These are phyloP conservation scores for Trissolcus japonicus DNA, from an alignment of 2,888 invertebrate genomes.

Conservation along the genomic window DNA sequence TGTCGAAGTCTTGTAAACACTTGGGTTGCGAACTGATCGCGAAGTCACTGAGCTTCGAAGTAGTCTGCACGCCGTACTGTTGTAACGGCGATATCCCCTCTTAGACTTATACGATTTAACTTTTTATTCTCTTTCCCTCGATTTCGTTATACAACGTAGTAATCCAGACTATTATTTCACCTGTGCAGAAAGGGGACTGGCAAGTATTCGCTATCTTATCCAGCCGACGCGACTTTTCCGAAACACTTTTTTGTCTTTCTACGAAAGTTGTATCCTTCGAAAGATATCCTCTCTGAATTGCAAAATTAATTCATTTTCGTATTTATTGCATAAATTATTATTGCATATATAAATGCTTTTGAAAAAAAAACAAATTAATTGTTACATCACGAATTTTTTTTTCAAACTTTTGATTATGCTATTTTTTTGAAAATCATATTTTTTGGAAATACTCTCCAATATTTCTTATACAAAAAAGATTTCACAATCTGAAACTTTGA, in stretches of 20 bases:
- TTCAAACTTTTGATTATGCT: too few species aligned
- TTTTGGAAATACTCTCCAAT: too few species aligned
- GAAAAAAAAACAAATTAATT: too few species aligned
- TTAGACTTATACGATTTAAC: constrained; percentile 45
- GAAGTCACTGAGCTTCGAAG: constrained; percentile 66
- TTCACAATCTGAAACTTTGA: too few species aligned
- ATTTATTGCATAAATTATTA: too few species aligned
- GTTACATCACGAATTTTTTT: too few species aligned
- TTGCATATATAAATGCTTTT: too few species aligned
- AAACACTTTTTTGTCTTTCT: constrained; percentile 22
- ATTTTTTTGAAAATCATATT: too few species aligned
- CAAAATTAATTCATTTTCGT: constrained; percentile 8
- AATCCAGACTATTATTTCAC: constrained; percentile 54
- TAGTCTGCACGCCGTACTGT: constrained; percentile 60
- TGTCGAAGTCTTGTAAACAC: constrained; percentile 35
- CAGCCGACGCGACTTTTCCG: constrained; percentile 22
- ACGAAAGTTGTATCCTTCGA: constrained; percentile 19
- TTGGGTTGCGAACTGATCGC: constrained; percentile 60
- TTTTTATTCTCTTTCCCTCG: constrained; percentile 54
- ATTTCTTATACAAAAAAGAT: too few species aligned
- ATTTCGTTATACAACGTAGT: constrained; percentile 50
- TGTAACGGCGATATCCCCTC: constrained; percentile 59
- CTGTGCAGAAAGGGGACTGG: constrained; percentile 24
- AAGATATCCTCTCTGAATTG: constrained; percentile 28
- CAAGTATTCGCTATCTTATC: constrained; percentile 22